Base-by-base conservation (phyloP, 2,797 vertebrate genomes). In the Lophura swinhoii region DNA sequence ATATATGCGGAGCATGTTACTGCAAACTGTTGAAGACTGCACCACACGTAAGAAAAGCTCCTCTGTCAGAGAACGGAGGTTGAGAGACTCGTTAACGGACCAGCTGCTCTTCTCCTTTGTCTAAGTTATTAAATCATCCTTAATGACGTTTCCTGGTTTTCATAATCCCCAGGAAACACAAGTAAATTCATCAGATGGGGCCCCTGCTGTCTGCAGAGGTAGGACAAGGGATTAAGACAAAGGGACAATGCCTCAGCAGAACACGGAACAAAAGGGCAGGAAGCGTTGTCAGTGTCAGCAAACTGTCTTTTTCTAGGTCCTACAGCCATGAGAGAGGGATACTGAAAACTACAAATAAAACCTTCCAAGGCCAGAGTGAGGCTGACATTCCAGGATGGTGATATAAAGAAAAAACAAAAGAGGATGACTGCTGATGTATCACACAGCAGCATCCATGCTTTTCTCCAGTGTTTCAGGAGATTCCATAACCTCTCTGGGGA, bases 121-220 rank as follows among this genome's bases (percentile, higher is more conserved):
- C 39, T 78, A 84, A 94, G 77, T 91, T 91, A 95, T 91, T 95
- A 96, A 94, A 84, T 46, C 48, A 55, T 48, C 53, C 89, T 91
- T 96, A 96, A 95, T 79, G 91, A 95, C 90, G 64, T 92, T 94
- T 92, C 80, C 89, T 84, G 41, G 71, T 74, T 92, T 86, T 87
- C 63, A 53, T 82, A 74, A 86, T 76, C 95, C 80, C 71, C 14
- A 9, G 46, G 31, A 73, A 92, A 26, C 70, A 87, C n/a, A 82
- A 92, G 78, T 37, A 78, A 85, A 93, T 95, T 89, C 2, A 9
- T 95, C 80, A 87, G 84, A 91, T 60, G 80, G 56, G 53, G 64
- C 35, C 63, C 87, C 84, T 83, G 39, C 84, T 80, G 39, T 48
- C 74, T 87, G 73, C 70, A 93, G 85, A 89, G 88, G 81, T 63